A percentile compares a stretch with the other conserved stretches of the same genome.
These are phyloP conservation scores for Bombyx mandarina DNA, from an alignment of 1,140 invertebrate genomes.

Conservation along the genomic window DNA sequence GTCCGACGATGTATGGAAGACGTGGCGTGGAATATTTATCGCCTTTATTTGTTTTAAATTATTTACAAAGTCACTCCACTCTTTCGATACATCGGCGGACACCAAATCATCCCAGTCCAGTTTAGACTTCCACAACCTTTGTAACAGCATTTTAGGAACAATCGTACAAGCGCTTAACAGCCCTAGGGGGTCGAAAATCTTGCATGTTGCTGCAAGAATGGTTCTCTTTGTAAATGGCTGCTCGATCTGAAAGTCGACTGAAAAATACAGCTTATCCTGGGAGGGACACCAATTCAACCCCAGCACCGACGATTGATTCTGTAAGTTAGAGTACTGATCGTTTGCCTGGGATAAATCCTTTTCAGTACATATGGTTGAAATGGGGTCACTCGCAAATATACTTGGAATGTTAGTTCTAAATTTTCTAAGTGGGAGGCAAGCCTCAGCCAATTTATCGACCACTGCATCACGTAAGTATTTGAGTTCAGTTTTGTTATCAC, in stretches of 20 bases:
- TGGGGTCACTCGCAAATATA: conserved; percentile 1
- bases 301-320: background rate
- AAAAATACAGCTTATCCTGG: conserved; percentile 8
- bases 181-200: conserved; percentile 5
- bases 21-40: background rate
- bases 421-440: conserved; percentile 5
- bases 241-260: conserved; percentile 1
- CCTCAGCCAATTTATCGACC: conserved; percentile 1
- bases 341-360: conserved; percentile 2
- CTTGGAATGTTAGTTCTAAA: conserved; percentile 4
- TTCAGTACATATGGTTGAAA: background rate
- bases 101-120: conserved; percentile 1
- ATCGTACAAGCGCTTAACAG: conserved; percentile 1
- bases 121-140: background rate
- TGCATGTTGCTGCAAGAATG: conserved; percentile 3
- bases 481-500: conserved; percentile 5
- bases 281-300: conserved; percentile 7
- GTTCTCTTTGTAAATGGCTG: conserved; percentile 8
- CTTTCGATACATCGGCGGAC: background rate
- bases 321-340: background rate
- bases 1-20: background rate
- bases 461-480: background rate
- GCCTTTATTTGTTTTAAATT: background rate
- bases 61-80: background rate
- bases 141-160: conserved; percentile 2